Percentiles rank a stretch among this genome's conserved stretches.
Evolutionary conservation across 1,140 invertebrate genomes (phyloP).

Genomic region (Heliconius himera): DNA sequence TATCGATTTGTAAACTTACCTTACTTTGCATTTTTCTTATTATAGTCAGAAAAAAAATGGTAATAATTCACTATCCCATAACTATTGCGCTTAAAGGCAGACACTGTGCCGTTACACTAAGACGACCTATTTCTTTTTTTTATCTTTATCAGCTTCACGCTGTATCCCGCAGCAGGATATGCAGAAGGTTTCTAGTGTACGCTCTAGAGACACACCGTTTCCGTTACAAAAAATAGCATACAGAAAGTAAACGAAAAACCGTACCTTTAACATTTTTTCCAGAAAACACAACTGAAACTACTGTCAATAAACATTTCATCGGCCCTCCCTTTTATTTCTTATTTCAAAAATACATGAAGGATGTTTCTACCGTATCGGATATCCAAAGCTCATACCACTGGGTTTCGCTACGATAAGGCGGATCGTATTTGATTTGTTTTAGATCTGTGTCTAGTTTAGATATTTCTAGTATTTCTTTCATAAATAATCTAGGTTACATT

Average conservation of each 20-base stretch:
- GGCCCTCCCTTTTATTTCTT: neutral
- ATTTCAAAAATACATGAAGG: conserved; percentile 6
- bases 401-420: neutral
- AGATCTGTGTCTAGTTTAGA: neutral
- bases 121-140: no score
- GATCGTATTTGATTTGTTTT: neutral
- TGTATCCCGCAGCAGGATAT: no score
- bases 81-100: no score
- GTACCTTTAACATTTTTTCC: neutral
- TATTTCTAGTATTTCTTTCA: neutral
- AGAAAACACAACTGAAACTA: neutral
- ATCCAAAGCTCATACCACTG: neutral
- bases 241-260: neutral
- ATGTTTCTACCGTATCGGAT: neutral
- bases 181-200: no score
- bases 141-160: no score
- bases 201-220: no score
- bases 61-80: no score
- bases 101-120: no score
- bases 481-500: neutral
- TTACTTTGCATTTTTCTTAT: no score
- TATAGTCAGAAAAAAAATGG: no score
- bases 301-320: neutral
- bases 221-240: no score
- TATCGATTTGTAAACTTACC: no score